Percentiles rank a stretch among this genome's conserved stretches.
phyloP scores from a whole-genome alignment of 2,888 invertebrate genomes.

The Drosophila macrothrix region DNA sequence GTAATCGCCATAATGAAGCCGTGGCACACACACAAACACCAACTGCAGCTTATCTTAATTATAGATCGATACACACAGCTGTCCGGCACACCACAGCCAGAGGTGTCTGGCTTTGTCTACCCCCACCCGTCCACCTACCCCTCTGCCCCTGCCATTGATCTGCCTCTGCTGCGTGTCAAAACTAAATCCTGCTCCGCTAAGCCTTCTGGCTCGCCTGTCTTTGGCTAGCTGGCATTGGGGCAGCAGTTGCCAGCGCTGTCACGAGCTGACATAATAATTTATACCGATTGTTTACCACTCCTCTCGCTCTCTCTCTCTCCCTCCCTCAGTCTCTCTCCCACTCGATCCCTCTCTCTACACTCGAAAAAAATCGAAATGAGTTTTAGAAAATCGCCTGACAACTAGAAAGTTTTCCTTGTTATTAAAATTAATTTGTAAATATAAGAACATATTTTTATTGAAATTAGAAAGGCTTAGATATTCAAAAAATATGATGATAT shows the following conservation, averaged over 20 bases:
- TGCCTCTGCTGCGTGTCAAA: conserved; percentile 64
- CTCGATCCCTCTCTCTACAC: conserved; percentile 12
- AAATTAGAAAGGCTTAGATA: not conserved
- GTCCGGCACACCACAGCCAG: conserved; percentile 13
- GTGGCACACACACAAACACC: conserved; percentile 34
- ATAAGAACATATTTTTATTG: not conserved
- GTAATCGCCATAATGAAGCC: conserved; percentile 62
- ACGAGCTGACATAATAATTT: conserved; percentile 76
- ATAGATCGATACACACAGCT: conserved; percentile 73
- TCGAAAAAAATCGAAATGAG: not conserved
- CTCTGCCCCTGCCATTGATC: not conserved
- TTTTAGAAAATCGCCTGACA: not conserved
- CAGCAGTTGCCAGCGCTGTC: conserved; percentile 45
- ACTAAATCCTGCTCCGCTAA: conserved; percentile 64
- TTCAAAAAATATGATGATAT: not conserved
- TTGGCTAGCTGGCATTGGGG: conserved; percentile 17
- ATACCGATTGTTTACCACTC: conserved; percentile 53
- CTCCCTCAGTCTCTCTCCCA: conserved; percentile 1
- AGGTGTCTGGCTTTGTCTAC: conserved; percentile 31
- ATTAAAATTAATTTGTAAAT: not conserved
- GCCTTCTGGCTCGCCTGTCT: conserved; percentile 28
- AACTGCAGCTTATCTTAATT: conserved; percentile 76
- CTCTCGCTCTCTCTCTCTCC: conserved; percentile 14
- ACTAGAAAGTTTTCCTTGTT: not conserved
- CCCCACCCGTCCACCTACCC: not conserved